Base-by-base conservation (phyloP, 1,140 invertebrate genomes). In the Drosophila burlai region DNA sequence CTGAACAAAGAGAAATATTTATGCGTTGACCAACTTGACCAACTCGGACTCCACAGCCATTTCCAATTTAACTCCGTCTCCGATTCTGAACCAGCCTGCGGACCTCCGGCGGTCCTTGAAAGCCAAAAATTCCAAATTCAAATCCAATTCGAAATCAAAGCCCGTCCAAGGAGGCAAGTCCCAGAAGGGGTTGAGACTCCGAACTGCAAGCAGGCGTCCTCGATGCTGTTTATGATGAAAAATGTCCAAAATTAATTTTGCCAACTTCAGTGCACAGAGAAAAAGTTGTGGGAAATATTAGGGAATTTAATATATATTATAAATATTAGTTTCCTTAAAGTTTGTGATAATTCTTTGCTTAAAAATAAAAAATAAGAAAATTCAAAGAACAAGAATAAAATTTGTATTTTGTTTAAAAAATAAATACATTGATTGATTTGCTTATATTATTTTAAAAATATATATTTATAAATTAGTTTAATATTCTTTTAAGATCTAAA, bases 121-220 rank as follows among this genome's bases (percentile, higher is more conserved):
- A 90, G 85, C 84, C 81, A 81, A 82, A 83, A 89, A 90, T 89
- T 90, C 71, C 79, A 80, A 89, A 89, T 89, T 89, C 85, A 89
- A 89, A 89, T 89, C 81, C 85, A 89, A 89, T 89, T 90, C 82
- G 75, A 90, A 89, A 90, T 85, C 86, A 90, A 89, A 89, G 79
- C 55, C 45, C 31, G 55, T 49, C 64, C 67, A 73, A 73, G 54
- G 68, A 66, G 54, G 59, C 64, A 46, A 59, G 43, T 61, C 59
- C 45, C 66, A 58, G 47, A 58, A 71, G 76, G 54, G 61, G 55
- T 71, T 69, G 71, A 34, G 52, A 34, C 34, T 5, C 36, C 45
- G 46, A 15, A 47, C 49, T 61, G 60, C 76, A 63, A 74, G 60
- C 76, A 60, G 69, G 69, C 78, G 62, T 57, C 74, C 45, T 65